Evolutionary conservation across 2,888 invertebrate species (phyloP).

Genomic region (Acronicta alni): DNA sequence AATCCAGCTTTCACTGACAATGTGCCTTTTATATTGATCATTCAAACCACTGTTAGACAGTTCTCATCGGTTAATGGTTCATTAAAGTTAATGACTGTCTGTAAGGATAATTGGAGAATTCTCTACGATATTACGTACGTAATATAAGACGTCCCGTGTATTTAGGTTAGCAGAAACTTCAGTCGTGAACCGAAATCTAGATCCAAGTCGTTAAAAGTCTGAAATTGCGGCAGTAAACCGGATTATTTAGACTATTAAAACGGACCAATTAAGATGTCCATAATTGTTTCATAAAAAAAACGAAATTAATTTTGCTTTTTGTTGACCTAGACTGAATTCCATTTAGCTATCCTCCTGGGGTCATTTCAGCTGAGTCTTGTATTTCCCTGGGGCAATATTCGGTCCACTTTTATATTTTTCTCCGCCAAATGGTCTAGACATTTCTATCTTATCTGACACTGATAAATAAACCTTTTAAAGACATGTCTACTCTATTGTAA

Average conservation of each 20-base stretch:
- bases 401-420: conserved; percentile 3
- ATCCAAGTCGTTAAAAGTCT: conserved; percentile 31
- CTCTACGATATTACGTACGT: background rate
- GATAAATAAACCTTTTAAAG: conserved; percentile 6
- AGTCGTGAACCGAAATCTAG: conserved; percentile 36
- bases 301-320: background rate
- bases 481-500: background rate
- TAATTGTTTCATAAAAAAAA: conserved; percentile 10
- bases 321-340: conserved; percentile 4
- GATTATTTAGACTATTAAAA: conserved; percentile 30
- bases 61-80: background rate
- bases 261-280: conserved; percentile 19
- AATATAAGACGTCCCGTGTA: conserved; percentile 11
- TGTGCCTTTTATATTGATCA: too few species aligned
- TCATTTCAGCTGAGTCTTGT: background rate
- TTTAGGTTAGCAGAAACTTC: conserved; percentile 24
- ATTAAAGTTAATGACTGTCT: background rate
- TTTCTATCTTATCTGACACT: conserved; percentile 17
- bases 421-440: conserved; percentile 6
- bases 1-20: too few species aligned
- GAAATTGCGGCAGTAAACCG: conserved; percentile 11
- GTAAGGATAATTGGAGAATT: background rate
- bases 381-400: conserved; percentile 16
- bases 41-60: too few species aligned
- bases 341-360: background rate